Evolutionary conservation across 2,888 invertebrate genomes (phyloP), one percentile per base, ranked within the genome.

Genomic region (Drosophila neonasuta): DNA sequence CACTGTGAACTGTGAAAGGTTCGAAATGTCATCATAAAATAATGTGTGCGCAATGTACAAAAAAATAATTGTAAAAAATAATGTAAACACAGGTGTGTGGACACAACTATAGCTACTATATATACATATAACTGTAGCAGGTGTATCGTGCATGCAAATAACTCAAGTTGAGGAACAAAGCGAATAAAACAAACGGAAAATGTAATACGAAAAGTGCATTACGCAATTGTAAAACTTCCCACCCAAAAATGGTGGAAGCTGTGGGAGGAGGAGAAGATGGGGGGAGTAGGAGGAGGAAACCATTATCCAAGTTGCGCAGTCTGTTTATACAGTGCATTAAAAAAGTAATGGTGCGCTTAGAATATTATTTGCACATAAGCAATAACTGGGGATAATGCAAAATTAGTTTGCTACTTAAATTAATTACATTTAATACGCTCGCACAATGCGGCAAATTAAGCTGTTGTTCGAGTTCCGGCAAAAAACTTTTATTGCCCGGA

Each of bases 1-100:
- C 93, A 92, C 93, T 94, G 91, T 95, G 95, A 91, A 95, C 95
- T 95, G 91, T 36, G 36, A 32, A 64, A 52, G 52, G 45, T 95
- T 91, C 32, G 8, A 52, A 30, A 52, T 20, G 39, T n/a, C 36
- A 36, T 36, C 36, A 36, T 36, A 36, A 36, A 36, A 36, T 36
- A 36, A n/a, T 34, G 34, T 34, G 11, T 34, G 11, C 5, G 20
- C 5, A 36, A 36, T n/a, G 36, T 11, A 36, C 36, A 36, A 36
- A 58, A 58, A 60, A 60, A 49, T 13, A 36, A 52, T 55, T 32
- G 11, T 32, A 60, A 44, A 30, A 39, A 62, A 24, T 15, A 45
- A 56, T 42, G 15, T 7, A 44, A n/a, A 11, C 67, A 42, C 70
- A 71, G 63, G 52, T 71, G 68, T 34, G 15, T 15, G 39, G 15